These are phyloP conservation scores for Asarcornis scutulata DNA, from an alignment of 2,113 vertebrate genomes.

Conservation along the genomic window DNA sequence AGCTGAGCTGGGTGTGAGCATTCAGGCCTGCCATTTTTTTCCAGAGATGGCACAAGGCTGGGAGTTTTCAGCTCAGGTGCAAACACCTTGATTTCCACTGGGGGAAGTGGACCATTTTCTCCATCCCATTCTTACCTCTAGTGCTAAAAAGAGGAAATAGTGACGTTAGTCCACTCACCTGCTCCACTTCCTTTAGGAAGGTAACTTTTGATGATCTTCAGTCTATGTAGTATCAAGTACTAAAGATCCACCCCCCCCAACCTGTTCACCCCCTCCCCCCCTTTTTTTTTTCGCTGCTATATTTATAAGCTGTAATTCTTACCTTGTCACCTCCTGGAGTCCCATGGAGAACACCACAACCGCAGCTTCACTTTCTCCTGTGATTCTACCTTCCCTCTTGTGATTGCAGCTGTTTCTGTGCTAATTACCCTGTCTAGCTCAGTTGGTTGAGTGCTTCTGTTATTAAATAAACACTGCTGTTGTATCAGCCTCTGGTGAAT, in stretches of 20 bases:
- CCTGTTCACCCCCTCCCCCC: neutral
- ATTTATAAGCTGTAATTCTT: neutral
- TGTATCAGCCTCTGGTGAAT: conserved; percentile 15
- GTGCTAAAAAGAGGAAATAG: neutral
- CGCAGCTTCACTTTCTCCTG: neutral
- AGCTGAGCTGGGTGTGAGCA: neutral
- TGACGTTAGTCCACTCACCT: neutral
- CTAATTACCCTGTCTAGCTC: conserved; percentile 5
- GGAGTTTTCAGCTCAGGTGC: neutral
- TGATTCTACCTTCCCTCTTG: neutral
- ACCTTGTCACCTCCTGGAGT: neutral
- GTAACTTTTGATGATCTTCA: neutral
- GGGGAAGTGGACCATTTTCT: neutral
- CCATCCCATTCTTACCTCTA: neutral
- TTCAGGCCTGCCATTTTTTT: neutral
- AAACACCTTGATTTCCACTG: neutral
- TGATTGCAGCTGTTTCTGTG: conserved; percentile 29
- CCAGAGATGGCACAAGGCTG: neutral
- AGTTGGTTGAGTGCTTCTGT: neutral
- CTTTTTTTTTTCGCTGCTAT: neutral
- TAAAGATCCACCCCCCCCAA: neutral
- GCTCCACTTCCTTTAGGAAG: neutral
- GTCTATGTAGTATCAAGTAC: neutral
- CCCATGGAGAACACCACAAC: neutral
- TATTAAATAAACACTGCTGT: conserved; percentile 31